Conservation (phyloP, 2,888 invertebrate species). For the Trissoscelio sp. region DNA sequence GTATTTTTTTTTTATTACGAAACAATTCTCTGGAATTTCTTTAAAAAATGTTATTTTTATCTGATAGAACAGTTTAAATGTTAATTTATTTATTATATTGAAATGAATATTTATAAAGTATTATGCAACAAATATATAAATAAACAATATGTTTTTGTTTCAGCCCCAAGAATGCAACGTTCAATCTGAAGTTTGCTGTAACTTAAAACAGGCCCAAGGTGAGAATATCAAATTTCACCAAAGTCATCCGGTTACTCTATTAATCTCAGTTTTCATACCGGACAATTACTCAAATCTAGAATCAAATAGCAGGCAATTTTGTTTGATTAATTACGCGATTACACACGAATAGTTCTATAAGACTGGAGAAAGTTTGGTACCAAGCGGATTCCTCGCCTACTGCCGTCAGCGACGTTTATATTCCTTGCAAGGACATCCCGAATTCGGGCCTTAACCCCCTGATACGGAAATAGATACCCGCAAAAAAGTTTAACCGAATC, state of each 20-base stretch:
- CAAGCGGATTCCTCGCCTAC: conserved; percentile 22
- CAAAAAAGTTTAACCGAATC: not conserved
- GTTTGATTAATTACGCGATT: conserved; percentile 28
- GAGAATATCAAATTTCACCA: not conserved
- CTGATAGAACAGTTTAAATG: too few relatives aligned
- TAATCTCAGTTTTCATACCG: not conserved
- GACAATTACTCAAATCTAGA: not conserved
- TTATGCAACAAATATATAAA: too few relatives aligned
- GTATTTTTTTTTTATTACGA: not conserved
- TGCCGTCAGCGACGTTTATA: conserved; percentile 61
- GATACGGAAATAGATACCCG: conserved; percentile 35
- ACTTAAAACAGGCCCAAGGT: conserved; percentile 57
- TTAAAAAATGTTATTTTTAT: too few relatives aligned
- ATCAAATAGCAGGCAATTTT: not conserved
- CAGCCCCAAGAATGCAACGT: conserved; percentile 76
- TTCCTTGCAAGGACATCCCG: conserved; percentile 55
- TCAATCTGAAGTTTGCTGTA: conserved; percentile 76
- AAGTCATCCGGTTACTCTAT: not conserved
- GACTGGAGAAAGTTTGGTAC: conserved; percentile 32
- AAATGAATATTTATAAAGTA: not conserved
- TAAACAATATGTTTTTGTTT: conserved; percentile 36
- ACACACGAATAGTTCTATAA: conserved; percentile 39
- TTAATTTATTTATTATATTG: not conserved
- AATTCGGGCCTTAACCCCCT: conserved; percentile 62
- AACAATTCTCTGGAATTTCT: too few relatives aligned